Evolutionary conservation across 2,888 invertebrate species (phyloP).

Genomic region (Drymonia ruficornis): DNA sequence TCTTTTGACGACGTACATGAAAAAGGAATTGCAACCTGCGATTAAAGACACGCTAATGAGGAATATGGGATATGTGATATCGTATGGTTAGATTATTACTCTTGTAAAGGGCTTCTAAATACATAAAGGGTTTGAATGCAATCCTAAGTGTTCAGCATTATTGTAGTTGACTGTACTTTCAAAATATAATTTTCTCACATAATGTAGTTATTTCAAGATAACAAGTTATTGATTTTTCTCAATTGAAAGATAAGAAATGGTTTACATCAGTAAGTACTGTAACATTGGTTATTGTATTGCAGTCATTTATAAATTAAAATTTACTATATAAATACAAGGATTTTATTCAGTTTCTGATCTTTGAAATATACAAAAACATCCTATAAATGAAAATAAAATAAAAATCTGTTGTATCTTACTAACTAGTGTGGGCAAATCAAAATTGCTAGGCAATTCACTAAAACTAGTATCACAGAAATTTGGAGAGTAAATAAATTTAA

Average conservation of each 20-base stretch:
- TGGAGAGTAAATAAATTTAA: conserved; percentile 12
- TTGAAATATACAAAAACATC: background rate
- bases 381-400: background rate
- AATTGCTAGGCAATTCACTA: background rate
- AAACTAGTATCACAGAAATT: conserved; percentile 47
- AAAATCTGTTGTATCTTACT: conserved; percentile 6
- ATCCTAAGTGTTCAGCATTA: background rate
- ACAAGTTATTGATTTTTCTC: background rate
- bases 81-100: conserved; percentile 86
- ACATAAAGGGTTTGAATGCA: background rate
- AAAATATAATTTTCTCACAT: no score
- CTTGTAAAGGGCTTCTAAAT: background rate
- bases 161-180: background rate
- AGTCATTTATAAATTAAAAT: conserved; percentile 29
- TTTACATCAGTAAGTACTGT: conserved; percentile 6
- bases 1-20: conserved; percentile 92
- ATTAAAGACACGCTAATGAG: conserved; percentile 94
- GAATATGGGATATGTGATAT: conserved; percentile 94
- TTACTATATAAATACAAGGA: conserved; percentile 10
- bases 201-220: background rate
- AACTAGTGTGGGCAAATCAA: background rate
- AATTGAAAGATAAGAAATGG: conserved; percentile 2
- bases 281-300: conserved; percentile 21
- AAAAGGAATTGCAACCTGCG: conserved; percentile 92
- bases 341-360: background rate